A percentile compares a stretch with the other conserved stretches of the same genome.
phyloP scores from a whole-genome alignment of 2,113 vertebrate species.

The Scytalopus superciliaris region DNA sequence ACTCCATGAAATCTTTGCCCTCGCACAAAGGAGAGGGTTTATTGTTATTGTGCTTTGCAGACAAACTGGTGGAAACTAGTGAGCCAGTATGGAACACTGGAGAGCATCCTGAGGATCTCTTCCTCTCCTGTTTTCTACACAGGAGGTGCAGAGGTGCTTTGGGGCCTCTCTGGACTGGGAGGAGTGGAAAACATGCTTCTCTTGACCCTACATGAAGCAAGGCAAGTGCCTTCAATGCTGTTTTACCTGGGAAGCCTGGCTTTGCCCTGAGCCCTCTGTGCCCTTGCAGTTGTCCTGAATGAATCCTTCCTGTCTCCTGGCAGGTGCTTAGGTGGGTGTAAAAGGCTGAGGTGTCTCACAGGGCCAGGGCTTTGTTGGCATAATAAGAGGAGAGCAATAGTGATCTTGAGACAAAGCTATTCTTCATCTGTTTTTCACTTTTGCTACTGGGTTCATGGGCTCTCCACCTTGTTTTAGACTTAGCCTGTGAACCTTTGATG shows the following conservation, averaged over 20 bases:
- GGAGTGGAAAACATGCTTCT: neutral
- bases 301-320: neutral
- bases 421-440: neutral
- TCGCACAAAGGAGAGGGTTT: neutral
- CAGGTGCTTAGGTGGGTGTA: neutral
- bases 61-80: neutral
- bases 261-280: neutral
- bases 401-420: neutral
- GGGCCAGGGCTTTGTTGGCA: neutral
- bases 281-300: neutral
- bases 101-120: neutral
- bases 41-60: neutral
- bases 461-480: neutral
- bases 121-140: accelerated
- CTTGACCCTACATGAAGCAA: accelerated
- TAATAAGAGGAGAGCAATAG: neutral
- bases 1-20: neutral
- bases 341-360: neutral
- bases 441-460: neutral
- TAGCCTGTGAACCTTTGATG: neutral
- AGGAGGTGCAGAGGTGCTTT: neutral
- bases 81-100: neutral
- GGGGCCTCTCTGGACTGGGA: neutral
- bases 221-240: neutral
- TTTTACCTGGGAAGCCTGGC: neutral